These are phyloP conservation scores for Melanotaenia duboulayi DNA, from an alignment of 2,113 vertebrate genomes.

Conservation along the genomic window DNA sequence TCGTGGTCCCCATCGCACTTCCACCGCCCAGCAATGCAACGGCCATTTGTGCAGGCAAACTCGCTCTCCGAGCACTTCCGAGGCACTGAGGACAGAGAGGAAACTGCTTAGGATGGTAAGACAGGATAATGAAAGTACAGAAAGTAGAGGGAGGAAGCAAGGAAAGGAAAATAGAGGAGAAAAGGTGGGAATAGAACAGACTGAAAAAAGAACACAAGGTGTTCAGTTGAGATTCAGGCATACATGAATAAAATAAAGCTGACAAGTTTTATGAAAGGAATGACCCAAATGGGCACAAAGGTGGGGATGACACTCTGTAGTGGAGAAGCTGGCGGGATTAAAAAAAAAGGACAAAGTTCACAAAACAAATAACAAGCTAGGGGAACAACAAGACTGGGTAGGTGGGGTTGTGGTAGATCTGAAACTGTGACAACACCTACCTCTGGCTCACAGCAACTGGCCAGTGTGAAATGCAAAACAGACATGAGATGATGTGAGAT, in stretches of 20 bases:
- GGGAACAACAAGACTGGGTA: constrained; percentile 31
- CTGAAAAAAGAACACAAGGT: constrained; percentile 39
- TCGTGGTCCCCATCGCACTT: constrained; percentile 97
- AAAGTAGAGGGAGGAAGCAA: constrained; percentile 25
- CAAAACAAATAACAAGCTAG: constrained; percentile 40
- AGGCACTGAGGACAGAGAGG: constrained; percentile 82
- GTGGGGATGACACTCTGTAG: constrained; percentile 24
- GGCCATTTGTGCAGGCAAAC: constrained; percentile 94
- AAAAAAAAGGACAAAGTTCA: constrained; percentile 17
- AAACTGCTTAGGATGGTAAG: constrained; percentile 8
- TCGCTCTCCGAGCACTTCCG: constrained; percentile 96
- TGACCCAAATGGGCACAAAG: constrained; percentile 49
- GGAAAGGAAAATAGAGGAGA: constrained; percentile 43
- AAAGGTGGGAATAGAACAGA: constrained; percentile 48
- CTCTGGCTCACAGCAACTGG: constrained; percentile 90
- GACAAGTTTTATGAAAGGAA: constrained; percentile 44
- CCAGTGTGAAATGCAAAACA: constrained; percentile 93
- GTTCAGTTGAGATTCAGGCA: constrained; percentile 15
- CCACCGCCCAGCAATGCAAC: constrained; percentile 97
- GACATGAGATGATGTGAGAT: constrained; percentile 96
- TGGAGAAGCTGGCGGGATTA: constrained; percentile 26
- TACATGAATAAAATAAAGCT: constrained; percentile 37
- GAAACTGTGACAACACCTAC: constrained; percentile 88
- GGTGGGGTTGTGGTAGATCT: constrained; percentile 41
- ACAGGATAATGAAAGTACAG: neutral